Evolutionary conservation across 92 coral and sea anemone species (phyloP), one percentile per base, ranked within the genome.

Genomic region (Blastomussa wellsi): DNA sequence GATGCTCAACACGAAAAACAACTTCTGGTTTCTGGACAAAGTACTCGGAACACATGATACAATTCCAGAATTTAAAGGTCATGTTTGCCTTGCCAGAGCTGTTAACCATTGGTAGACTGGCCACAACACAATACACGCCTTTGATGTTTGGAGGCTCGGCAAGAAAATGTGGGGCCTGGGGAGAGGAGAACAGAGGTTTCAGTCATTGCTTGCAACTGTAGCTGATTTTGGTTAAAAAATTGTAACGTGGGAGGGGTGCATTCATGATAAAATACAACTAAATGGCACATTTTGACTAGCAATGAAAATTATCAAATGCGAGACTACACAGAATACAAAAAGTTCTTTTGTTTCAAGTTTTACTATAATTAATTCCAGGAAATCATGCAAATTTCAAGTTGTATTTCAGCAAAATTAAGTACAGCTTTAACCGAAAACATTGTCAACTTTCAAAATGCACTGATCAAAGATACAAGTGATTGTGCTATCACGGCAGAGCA

Each of bases 41-140:
- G 81, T 95, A 95, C 85, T 88, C 96, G 22, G 99, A 97, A 87
- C 99, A 97, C 87, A 96, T 88, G 83, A 97, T 95, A 86, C 99
- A 97, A 90, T 97, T 97, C 99, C 99, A 97, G 91, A 97, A 97
- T 82, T 95, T 95, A 87, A 97, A 91, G 12, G 97, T 90, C 95
- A 95, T 92, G n/a, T 90, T 92, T 48, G 94, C 91, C 91, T 95
- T 92, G 75, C 87, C 89, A 60, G 88, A 90, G 87, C 89, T 88
- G 77, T 89, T 97, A 51, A 90, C 93, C 66, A 91, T 80, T 22
- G 98, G 99, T 71, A 95, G 95, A 73, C 85, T 91, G 72, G 95
- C 98, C 81, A 97, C 96, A 77, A 94, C 95, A 52, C 98, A 94
- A 89, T 89, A 94, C 87, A 94, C 89, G 19, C 98, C 98, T 74